Percentiles rank a stretch among this genome's conserved stretches.
phyloP scores from a whole-genome alignment of 2,113 vertebrate species.

The Monopterus albus region DNA sequence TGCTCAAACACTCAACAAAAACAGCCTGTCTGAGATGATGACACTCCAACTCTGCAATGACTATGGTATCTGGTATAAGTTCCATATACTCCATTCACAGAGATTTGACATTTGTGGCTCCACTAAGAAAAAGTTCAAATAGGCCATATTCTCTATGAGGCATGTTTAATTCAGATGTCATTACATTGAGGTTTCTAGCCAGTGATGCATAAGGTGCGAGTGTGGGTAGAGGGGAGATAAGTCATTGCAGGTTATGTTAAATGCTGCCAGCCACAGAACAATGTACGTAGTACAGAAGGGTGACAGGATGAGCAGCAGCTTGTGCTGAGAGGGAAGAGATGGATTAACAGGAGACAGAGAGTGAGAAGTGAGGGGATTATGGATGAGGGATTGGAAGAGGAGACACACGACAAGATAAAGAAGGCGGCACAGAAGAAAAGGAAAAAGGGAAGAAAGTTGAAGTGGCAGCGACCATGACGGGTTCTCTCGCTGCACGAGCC shows the following conservation, averaged over 20 bases:
- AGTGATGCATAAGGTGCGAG: not conserved
- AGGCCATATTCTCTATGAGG: not conserved
- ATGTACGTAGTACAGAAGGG: too few species aligned
- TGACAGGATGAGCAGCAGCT: conserved; percentile 35
- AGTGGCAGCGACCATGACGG: conserved; percentile 9
- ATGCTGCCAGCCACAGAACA: conserved; percentile 3
- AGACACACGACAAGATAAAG: conserved; percentile 40
- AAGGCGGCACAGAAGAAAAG: conserved; percentile 21
- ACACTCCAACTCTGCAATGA: conserved; percentile 1
- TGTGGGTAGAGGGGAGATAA: not conserved
- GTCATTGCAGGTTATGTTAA: not conserved
- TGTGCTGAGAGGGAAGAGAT: conserved; percentile 26
- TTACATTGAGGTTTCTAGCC: conserved; percentile 22
- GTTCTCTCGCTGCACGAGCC: conserved; percentile 28
- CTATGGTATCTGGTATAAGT: conserved; percentile 41
- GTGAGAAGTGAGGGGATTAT: conserved; percentile 32
- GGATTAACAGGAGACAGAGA: conserved; percentile 45
- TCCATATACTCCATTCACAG: conserved; percentile 6
- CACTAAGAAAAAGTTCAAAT: not conserved
- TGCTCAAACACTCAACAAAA: not conserved
- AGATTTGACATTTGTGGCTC: not conserved
- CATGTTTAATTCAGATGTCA: not conserved
- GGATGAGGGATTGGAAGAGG: conserved; percentile 33
- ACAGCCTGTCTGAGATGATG: conserved; percentile 8
- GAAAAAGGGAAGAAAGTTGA: not conserved